These are phyloP conservation scores for Malurus cyaneus DNA, from an alignment of 2,113 vertebrate species.

Conservation along the genomic window DNA sequence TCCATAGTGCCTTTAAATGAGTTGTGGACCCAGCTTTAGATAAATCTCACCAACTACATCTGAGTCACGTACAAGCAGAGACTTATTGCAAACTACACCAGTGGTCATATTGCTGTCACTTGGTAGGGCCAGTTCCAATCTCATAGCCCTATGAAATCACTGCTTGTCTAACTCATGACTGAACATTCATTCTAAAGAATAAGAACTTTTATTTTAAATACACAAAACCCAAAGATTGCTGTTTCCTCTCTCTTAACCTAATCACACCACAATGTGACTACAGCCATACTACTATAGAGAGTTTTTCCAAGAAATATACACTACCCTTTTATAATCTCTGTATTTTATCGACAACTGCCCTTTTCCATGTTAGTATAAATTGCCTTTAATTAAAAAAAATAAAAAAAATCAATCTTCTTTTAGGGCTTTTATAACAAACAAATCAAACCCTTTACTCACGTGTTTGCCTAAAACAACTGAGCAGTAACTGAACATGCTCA, in stretches of 20 bases:
- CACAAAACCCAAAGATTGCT: background rate
- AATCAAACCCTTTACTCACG: background rate
- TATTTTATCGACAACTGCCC: background rate
- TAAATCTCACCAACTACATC: background rate
- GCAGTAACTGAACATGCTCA: background rate
- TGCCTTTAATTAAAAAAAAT: background rate
- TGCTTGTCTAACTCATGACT: background rate
- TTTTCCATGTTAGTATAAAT: background rate
- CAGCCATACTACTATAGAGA: background rate
- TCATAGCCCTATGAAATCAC: background rate
- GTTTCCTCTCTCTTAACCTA: background rate
- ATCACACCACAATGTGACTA: background rate
- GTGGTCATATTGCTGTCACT: background rate
- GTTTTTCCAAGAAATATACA: background rate
- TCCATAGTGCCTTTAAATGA: background rate
- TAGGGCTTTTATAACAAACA: background rate
- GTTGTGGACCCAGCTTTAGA: background rate
- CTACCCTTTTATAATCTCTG: background rate
- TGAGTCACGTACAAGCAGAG: background rate
- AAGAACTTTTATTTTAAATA: background rate
- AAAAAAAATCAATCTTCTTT: background rate
- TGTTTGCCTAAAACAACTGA: background rate
- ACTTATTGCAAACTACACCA: background rate
- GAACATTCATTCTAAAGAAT: background rate
- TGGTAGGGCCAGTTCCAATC: background rate